These are phyloP conservation scores for Helicoverpa zea DNA, from an alignment of 1,140 invertebrate genomes.

Conservation along the genomic window DNA sequence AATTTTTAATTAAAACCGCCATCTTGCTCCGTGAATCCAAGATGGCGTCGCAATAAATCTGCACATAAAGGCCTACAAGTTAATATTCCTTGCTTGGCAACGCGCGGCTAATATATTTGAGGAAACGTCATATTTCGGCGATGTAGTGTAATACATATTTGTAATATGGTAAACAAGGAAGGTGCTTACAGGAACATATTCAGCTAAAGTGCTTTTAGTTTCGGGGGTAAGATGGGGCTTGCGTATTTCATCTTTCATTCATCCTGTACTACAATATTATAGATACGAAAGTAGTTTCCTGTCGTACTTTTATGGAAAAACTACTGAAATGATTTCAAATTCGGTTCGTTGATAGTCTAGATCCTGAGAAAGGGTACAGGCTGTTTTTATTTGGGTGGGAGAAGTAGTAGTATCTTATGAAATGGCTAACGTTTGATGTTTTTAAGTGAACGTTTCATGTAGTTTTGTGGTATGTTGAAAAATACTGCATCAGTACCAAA, in stretches of 20 bases:
- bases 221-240: neutral
- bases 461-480: too few relatives aligned
- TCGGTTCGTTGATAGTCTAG: too few relatives aligned
- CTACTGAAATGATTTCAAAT: too few relatives aligned
- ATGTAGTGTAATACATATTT: neutral
- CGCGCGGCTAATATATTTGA: slow-evolving; percentile 30
- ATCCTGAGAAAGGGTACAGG: too few relatives aligned
- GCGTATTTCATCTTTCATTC: neutral
- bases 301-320: too few relatives aligned
- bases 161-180: slow-evolving; percentile 25
- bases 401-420: too few relatives aligned
- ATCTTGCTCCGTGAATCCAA: slow-evolving; percentile 14
- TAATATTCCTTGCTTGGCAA: slow-evolving; percentile 37
- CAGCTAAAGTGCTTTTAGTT: neutral
- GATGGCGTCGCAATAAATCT: slow-evolving; percentile 32
- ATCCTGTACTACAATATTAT: too few relatives aligned
- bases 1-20: slow-evolving; percentile 43
- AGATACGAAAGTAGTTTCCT: too few relatives aligned
- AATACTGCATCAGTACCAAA: too few relatives aligned
- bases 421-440: too few relatives aligned
- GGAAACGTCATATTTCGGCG: slow-evolving; percentile 34
- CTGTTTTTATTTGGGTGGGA: too few relatives aligned
- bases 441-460: too few relatives aligned
- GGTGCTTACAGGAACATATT: slow-evolving; percentile 2
- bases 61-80: slow-evolving; percentile 29